A percentile compares a stretch with the other conserved stretches of the same genome.
These are phyloP conservation scores for Melanotaenia maccullochi DNA, from an alignment of 2,797 vertebrate species.

Conservation along the genomic window DNA sequence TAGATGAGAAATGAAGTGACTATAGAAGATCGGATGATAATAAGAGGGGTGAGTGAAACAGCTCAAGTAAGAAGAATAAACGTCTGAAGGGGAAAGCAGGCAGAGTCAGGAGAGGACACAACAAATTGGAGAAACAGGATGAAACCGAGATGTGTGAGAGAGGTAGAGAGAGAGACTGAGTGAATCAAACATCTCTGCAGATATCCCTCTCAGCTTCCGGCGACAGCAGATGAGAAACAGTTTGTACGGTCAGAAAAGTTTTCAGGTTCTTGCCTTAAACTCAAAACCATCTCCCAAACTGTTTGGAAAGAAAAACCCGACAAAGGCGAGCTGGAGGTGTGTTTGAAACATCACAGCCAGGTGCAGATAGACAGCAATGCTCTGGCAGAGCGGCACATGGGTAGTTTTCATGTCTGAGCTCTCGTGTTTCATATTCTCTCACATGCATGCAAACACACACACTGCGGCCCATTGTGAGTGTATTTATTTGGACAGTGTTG, in stretches of 20 bases:
- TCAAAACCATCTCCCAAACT: constrained; percentile 10
- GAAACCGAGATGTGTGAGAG: constrained; percentile 72
- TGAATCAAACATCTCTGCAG: constrained; percentile 52
- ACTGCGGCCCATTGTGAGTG: constrained; percentile 43
- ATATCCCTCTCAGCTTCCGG: constrained; percentile 33
- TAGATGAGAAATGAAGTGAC: constrained; percentile 65
- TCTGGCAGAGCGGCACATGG: constrained; percentile 28
- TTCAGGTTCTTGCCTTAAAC: constrained; percentile 13
- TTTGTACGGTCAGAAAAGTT: constrained; percentile 27
- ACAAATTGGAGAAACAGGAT: constrained; percentile 65
- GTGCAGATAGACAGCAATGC: constrained; percentile 56
- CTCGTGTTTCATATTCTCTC: constrained; percentile 54
- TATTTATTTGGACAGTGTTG: constrained; percentile 65
- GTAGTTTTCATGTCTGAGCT: constrained; percentile 28
- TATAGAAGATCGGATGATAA: constrained; percentile 16
- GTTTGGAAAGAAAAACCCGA: constrained; percentile 22
- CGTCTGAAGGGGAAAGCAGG: constrained; percentile 32
- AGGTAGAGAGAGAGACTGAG: constrained; percentile 8
- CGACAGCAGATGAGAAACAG: constrained; percentile 65
- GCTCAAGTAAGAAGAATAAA: constrained; percentile 20
- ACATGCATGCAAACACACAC: constrained; percentile 17
- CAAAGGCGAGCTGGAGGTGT: constrained; percentile 56
- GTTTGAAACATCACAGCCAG: constrained; percentile 60
- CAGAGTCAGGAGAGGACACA: constrained; percentile 31
- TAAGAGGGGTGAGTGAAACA: constrained; percentile 7